A percentile compares a stretch with the other conserved stretches of the same genome.
These are phyloP conservation scores for Origma solitaria DNA, from an alignment of 2,113 vertebrate species.

Conservation along the genomic window DNA sequence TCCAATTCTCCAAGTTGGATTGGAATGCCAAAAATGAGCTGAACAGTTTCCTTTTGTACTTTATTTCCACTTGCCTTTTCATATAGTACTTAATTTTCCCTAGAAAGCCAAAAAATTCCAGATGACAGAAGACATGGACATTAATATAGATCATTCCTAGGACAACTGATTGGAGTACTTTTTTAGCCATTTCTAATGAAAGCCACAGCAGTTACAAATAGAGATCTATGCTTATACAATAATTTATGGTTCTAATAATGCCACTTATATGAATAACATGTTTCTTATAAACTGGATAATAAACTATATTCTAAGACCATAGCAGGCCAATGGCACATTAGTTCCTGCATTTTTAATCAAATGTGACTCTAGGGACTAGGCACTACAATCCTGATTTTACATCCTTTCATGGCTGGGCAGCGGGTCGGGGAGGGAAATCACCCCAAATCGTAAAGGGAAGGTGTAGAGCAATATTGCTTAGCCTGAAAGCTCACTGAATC, in stretches of 20 bases:
- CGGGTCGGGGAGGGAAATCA: not conserved
- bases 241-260: slow-evolving; percentile 55
- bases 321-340: not conserved
- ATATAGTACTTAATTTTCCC: not conserved
- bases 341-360: slow-evolving; percentile 54
- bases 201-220: not conserved
- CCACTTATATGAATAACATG: slow-evolving; percentile 43
- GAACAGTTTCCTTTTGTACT: not conserved
- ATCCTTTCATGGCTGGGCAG: not conserved
- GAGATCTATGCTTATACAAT: not conserved
- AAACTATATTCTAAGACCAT: slow-evolving; percentile 22
- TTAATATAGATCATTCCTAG: slow-evolving; percentile 18
- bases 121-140: slow-evolving; percentile 11
- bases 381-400: not conserved
- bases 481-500: not conserved
- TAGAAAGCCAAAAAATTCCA: not conserved
- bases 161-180: not conserved
- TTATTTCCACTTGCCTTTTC: not conserved
- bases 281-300: slow-evolving; percentile 56
- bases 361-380: not conserved
- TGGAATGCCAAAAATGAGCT: not conserved
- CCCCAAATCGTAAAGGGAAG: not conserved
- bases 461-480: not conserved
- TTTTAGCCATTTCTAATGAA: slow-evolving; percentile 22
- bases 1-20: not conserved